Percentiles rank a stretch among this genome's conserved stretches.
Evolutionary conservation across 2,888 invertebrate genomes (phyloP).

Genomic region (Diadegma fenestrale): DNA sequence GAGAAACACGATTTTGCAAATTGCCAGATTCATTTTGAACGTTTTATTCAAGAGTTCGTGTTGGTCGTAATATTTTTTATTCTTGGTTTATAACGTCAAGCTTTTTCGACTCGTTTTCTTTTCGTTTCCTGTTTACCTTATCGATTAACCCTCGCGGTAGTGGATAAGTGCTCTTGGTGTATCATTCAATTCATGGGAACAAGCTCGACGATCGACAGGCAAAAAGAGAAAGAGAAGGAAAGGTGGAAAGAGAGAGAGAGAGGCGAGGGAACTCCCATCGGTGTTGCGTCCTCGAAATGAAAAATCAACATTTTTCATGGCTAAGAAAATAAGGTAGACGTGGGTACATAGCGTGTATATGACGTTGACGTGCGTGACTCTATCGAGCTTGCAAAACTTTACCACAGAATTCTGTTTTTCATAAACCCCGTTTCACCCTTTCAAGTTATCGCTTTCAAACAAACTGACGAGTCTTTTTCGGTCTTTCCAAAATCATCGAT

Average conservation of each 20-base stretch:
- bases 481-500: too few species aligned
- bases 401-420: background rate
- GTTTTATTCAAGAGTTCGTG: constrained; percentile 28
- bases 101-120: constrained; percentile 48
- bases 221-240: background rate
- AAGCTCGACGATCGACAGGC: constrained; percentile 22
- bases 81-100: constrained; percentile 36
- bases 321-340: constrained; percentile 59
- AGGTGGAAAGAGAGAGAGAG: constrained; percentile 12
- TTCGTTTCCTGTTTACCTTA: constrained; percentile 59
- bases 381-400: background rate
- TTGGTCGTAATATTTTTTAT: constrained; percentile 20
- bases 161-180: constrained; percentile 49
- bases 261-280: constrained; percentile 24
- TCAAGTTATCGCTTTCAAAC: background rate
- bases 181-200: constrained; percentile 42
- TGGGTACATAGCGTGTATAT: constrained; percentile 19
- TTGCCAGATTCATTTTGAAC: background rate
- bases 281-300: constrained; percentile 64
- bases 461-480: background rate
- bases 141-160: constrained; percentile 50
- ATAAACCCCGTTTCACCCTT: constrained; percentile 8
- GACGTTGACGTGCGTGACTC: constrained; percentile 41
- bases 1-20: background rate
- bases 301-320: constrained; percentile 67